A percentile compares a stretch with the other conserved stretches of the same genome.
Evolutionary conservation across 2,888 invertebrate genomes (phyloP).

Genomic region (Drosophila colorata): DNA sequence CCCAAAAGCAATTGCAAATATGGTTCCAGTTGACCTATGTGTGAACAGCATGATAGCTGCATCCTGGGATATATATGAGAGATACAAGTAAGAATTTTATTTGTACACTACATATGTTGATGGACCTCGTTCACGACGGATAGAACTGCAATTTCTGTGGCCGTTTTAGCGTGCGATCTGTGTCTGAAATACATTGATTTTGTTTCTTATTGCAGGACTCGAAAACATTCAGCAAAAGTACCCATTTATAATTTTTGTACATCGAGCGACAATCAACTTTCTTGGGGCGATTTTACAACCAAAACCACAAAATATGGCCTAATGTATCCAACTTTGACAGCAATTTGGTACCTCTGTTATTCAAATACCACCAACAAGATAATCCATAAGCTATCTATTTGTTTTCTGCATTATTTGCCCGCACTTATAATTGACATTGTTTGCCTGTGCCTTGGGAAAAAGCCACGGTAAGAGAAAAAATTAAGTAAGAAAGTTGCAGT

Average conservation of each 20-base stretch:
- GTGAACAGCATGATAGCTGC: slow-evolving; percentile 93
- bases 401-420: slow-evolving; percentile 20
- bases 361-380: slow-evolving; percentile 7
- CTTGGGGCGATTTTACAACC: slow-evolving; percentile 90
- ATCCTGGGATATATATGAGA: slow-evolving; percentile 89
- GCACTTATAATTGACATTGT: slow-evolving; percentile 5
- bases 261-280: slow-evolving; percentile 92
- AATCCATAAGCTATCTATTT: slow-evolving; percentile 9
- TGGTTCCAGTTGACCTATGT: slow-evolving; percentile 91
- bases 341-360: slow-evolving; percentile 89
- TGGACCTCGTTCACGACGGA: too few relatives aligned
- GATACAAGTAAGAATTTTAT: neutral
- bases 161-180: too few relatives aligned
- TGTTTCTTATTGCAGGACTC: neutral
- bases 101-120: too few relatives aligned
- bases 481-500: too few relatives aligned
- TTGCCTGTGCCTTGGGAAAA: slow-evolving; percentile 15
- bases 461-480: slow-evolving; percentile 10
- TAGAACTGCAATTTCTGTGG: too few relatives aligned
- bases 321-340: slow-evolving; percentile 87
- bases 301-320: slow-evolving; percentile 87
- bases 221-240: neutral
- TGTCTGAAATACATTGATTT: neutral
- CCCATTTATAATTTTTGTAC: slow-evolving; percentile 84
- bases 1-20: slow-evolving; percentile 89